phyloP scores from a whole-genome alignment of 2,113 vertebrate genomes.

The Brachyhypopomus occidentalis region DNA sequence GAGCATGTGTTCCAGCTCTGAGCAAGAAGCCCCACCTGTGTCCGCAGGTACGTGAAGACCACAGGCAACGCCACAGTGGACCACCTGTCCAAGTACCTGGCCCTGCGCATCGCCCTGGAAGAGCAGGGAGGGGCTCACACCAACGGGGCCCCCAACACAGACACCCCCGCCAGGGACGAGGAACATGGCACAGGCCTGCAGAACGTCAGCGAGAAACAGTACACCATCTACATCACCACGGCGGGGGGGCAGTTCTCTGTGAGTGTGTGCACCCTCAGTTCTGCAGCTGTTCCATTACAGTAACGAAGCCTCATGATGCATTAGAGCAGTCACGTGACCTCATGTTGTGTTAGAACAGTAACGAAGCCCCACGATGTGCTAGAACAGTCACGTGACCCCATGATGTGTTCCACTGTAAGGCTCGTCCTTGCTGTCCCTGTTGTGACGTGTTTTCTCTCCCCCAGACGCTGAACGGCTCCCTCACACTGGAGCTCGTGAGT shows the following conservation, averaged over 20 bases:
- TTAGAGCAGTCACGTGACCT: too few species aligned
- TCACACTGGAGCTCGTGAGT: slow-evolving; percentile 87
- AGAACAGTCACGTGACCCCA: too few species aligned
- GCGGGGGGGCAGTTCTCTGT: slow-evolving; percentile 84
- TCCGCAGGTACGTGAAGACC: slow-evolving; percentile 85
- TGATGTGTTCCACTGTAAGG: too few species aligned
- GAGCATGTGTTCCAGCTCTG: too few species aligned
- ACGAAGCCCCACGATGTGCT: too few species aligned
- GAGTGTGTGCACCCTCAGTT: slow-evolving; percentile 50
- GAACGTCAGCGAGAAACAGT: slow-evolving; percentile 84
- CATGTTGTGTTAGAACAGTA: too few species aligned
- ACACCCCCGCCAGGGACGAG: slow-evolving; percentile 32
- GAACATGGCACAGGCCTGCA: slow-evolving; percentile 54
- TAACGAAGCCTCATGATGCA: too few species aligned
- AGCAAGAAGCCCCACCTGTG: not conserved
- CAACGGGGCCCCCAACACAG: slow-evolving; percentile 35
- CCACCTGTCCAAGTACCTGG: slow-evolving; percentile 88
- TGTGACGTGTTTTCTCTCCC: not conserved
- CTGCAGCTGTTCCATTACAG: not conserved
- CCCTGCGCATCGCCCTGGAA: slow-evolving; percentile 86
- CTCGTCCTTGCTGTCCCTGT: too few species aligned
- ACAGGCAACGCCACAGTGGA: slow-evolving; percentile 89
- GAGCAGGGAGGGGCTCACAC: slow-evolving; percentile 63
- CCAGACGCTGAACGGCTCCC: slow-evolving; percentile 86
- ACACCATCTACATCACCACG: slow-evolving; percentile 87